Percentiles rank a stretch among this genome's conserved stretches.
These are phyloP conservation scores for Coleophora deauratella DNA, from an alignment of 2,888 invertebrate species.

Conservation along the genomic window DNA sequence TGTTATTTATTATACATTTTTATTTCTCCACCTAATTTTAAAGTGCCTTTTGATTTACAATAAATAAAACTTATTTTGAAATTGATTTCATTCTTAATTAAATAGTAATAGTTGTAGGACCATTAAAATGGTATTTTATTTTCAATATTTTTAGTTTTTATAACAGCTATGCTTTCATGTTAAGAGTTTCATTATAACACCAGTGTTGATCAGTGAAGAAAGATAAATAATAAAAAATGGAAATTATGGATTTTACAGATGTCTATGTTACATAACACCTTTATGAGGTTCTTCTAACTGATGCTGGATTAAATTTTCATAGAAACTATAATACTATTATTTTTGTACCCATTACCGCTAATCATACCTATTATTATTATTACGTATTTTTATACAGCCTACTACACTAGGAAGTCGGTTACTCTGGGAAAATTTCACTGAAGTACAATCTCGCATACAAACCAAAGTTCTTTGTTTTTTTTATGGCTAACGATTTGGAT, in stretches of 20 bases:
- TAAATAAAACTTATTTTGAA: conserved; percentile 32
- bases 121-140: conserved; percentile 20
- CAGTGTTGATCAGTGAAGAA: too few relatives aligned
- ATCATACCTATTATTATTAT: too few relatives aligned
- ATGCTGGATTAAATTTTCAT: conserved; percentile 66
- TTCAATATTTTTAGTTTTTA: conserved; percentile 30
- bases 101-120: conserved; percentile 38
- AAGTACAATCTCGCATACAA: too few relatives aligned
- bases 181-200: conserved; percentile 41
- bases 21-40: conserved; percentile 55
- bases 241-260: conserved; percentile 10
- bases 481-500: too few relatives aligned
- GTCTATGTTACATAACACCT: conserved; percentile 47
- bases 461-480: too few relatives aligned
- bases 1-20: conserved; percentile 36
- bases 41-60: conserved; percentile 56
- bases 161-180: conserved; percentile 35
- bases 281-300: conserved; percentile 54
- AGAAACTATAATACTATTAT: conserved; percentile 31
- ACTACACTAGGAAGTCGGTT: too few relatives aligned
- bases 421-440: too few relatives aligned
- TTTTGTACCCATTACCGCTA: conserved; percentile 23
- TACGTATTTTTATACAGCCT: too few relatives aligned
- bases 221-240: too few relatives aligned
- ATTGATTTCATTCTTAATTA: conserved; percentile 29